These are phyloP conservation scores for Rhopalosiphum maidis DNA, from an alignment of 1,140 invertebrate genomes.

Conservation along the genomic window DNA sequence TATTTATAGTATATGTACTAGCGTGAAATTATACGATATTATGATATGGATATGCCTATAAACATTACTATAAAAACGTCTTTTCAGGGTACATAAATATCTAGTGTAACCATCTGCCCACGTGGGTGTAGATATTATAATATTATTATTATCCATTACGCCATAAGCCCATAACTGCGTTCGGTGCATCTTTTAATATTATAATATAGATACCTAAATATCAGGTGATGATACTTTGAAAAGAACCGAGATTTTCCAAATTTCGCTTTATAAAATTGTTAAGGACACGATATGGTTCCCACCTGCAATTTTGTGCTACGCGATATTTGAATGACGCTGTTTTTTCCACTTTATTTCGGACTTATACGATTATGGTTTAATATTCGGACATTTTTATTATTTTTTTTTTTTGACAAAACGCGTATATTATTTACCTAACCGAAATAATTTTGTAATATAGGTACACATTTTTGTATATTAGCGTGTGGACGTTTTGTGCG, in stretches of 20 bases:
- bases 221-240: background rate
- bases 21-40: background rate
- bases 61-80: background rate
- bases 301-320: background rate
- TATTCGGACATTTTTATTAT: background rate
- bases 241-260: background rate
- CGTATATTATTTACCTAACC: background rate
- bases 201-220: background rate
- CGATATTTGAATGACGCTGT: background rate
- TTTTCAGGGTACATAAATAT: background rate
- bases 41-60: background rate
- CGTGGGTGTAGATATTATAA: background rate
- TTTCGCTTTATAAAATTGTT: background rate
- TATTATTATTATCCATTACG: background rate
- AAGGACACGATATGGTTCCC: background rate
- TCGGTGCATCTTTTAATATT: background rate
- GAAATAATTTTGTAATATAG: background rate
- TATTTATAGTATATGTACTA: background rate
- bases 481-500: slow-evolving; percentile 11
- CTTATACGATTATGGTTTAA: background rate
- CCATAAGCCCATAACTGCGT: background rate
- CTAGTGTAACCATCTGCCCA: background rate
- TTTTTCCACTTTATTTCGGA: background rate
- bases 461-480: background rate
- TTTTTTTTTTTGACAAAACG: background rate